Conservation (phyloP, 1,140 invertebrate species). For the Drosophila burlai region DNA sequence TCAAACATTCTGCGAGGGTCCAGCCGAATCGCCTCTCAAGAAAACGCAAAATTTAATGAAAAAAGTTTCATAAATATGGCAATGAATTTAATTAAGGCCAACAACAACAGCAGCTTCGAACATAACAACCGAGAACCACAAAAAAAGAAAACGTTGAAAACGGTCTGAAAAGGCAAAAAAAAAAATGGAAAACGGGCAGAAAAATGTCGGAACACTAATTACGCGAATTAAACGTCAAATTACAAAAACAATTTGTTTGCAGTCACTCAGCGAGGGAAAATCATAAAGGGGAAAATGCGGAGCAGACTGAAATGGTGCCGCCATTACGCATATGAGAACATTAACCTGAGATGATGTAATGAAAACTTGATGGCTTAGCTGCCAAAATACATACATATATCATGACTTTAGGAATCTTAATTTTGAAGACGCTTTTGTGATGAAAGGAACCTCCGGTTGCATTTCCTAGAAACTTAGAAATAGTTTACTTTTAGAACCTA, state of each 20-base stretch:
- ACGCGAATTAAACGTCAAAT: slow-evolving; percentile 82
- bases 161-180: slow-evolving; percentile 32
- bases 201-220: slow-evolving; percentile 81
- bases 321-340: slow-evolving; percentile 36
- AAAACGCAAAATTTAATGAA: slow-evolving; percentile 81
- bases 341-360: slow-evolving; percentile 39
- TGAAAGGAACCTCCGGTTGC: background rate
- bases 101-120: slow-evolving; percentile 39
- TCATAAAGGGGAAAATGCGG: slow-evolving; percentile 32
- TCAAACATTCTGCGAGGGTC: slow-evolving; percentile 62
- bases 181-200: slow-evolving; percentile 49
- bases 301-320: slow-evolving; percentile 12
- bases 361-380: slow-evolving; percentile 31
- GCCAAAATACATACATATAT: slow-evolving; percentile 7
- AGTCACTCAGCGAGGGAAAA: slow-evolving; percentile 45
- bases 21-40: slow-evolving; percentile 53
- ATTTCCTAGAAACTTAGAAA: background rate
- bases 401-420: background rate
- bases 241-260: slow-evolving; percentile 81
- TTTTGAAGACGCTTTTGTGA: background rate
- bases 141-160: slow-evolving; percentile 41
- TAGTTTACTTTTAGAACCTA: background rate
- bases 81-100: slow-evolving; percentile 82
- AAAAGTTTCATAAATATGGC: slow-evolving; percentile 84
- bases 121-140: slow-evolving; percentile 39